Conservation (phyloP, 2,113 vertebrate genomes). For the Dipodomys merriami region DNA sequence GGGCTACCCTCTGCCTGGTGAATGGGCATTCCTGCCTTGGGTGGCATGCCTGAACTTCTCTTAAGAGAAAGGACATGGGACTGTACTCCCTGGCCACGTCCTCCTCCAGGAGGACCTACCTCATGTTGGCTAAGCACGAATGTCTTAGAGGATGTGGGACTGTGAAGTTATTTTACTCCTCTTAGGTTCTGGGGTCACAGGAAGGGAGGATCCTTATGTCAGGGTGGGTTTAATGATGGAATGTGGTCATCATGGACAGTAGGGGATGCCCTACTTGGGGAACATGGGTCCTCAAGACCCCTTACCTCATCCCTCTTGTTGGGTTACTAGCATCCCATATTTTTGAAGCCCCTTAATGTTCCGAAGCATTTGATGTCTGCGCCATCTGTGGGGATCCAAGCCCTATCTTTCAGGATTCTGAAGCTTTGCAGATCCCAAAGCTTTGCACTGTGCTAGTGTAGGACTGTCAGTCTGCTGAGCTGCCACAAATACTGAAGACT, state of each 20-base stretch:
- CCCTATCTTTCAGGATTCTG: too few relatives aligned
- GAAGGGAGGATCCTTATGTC: background rate
- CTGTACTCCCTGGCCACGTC: too few relatives aligned
- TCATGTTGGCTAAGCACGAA: rapidly evolving
- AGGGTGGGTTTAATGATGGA: background rate
- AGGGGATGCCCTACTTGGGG: background rate
- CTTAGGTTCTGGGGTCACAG: background rate
- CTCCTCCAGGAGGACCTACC: background rate
- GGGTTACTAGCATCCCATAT: background rate
- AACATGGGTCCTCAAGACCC: too few relatives aligned
- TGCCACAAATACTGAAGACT: too few relatives aligned
- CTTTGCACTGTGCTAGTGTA: background rate
- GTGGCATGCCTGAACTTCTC: background rate
- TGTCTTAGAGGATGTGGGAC: background rate
- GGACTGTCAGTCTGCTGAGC: background rate
- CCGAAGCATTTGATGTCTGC: background rate
- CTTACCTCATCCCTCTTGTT: background rate
- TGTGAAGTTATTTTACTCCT: background rate
- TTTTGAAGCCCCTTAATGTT: background rate
- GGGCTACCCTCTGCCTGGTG: rapidly evolving
- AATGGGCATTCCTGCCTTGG: background rate
- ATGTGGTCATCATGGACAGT: background rate
- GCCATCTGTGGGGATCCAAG: background rate
- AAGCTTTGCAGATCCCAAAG: too few relatives aligned
- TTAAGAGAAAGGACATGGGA: background rate